These are phyloP conservation scores for Ethmia dodecea DNA, from an alignment of 2,888 invertebrate genomes.

Conservation along the genomic window DNA sequence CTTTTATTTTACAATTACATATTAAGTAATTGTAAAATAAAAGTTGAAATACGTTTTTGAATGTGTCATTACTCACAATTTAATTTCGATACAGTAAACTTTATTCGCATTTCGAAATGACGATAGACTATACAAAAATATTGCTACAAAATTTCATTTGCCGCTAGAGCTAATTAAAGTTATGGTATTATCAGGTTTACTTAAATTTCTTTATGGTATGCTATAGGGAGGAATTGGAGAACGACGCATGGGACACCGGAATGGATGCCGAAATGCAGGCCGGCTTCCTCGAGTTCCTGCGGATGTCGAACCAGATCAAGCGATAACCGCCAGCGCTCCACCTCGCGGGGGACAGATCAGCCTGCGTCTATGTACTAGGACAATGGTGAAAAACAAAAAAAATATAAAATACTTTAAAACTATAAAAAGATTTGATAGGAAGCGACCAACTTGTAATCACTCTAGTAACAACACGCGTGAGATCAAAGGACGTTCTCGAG, in stretches of 20 bases:
- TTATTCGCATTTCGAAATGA: too few relatives aligned
- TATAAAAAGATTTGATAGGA: slow-evolving; percentile 49
- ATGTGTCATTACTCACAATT: too few relatives aligned
- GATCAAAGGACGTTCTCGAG: not conserved
- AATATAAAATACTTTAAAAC: slow-evolving; percentile 55
- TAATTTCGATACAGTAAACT: too few relatives aligned
- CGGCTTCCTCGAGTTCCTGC: slow-evolving; percentile 71
- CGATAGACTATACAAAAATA: too few relatives aligned
- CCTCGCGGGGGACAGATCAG: slow-evolving; percentile 48
- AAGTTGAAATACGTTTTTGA: too few relatives aligned
- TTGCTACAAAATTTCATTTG: too few relatives aligned
- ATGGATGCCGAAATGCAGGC: slow-evolving; percentile 74
- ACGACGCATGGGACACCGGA: slow-evolving; percentile 71
- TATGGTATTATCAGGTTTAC: too few relatives aligned
- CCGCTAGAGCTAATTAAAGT: too few relatives aligned
- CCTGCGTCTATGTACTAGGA: slow-evolving; percentile 20
- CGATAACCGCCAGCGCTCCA: slow-evolving; percentile 55
- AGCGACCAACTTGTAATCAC: slow-evolving; percentile 32
- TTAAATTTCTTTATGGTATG: too few relatives aligned
- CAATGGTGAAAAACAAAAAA: slow-evolving; percentile 53
- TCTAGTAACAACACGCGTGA: slow-evolving; percentile 22
- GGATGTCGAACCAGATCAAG: slow-evolving; percentile 74
- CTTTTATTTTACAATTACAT: too few relatives aligned
- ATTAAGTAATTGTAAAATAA: too few relatives aligned
- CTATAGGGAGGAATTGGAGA: slow-evolving; percentile 65